Percentiles rank a stretch among this genome's conserved stretches.
Conservation (phyloP, 2,113 vertebrate genomes). For the Corythoichthys intestinalis region DNA sequence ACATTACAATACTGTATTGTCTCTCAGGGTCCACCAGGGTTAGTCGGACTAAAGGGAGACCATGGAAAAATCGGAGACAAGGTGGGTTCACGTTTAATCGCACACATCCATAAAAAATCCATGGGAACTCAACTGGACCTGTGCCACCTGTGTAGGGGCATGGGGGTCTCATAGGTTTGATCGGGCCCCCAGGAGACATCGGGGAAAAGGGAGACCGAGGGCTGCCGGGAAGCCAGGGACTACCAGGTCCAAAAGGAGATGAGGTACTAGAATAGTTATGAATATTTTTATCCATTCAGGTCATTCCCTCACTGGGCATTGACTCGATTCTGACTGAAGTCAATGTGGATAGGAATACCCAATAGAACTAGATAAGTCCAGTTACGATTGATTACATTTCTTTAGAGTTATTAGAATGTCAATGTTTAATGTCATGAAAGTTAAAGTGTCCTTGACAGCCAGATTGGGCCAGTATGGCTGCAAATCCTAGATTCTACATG, state of each 20-base stretch:
- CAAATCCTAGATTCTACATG: no score
- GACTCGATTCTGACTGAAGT: no score
- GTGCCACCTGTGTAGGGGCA: conserved; percentile 80
- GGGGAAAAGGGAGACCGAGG: conserved; percentile 96
- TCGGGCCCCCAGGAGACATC: conserved; percentile 90
- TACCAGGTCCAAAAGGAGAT: conserved; percentile 88
- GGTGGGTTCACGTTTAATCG: conserved; percentile 57
- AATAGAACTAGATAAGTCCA: no score
- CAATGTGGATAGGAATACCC: no score
- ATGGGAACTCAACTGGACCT: conserved; percentile 6
- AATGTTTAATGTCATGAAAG: no score
- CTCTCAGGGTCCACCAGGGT: conserved; percentile 84
- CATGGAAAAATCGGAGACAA: conserved; percentile 92
- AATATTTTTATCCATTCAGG: neutral
- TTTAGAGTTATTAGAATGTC: no score
- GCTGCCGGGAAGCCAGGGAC: conserved; percentile 87
- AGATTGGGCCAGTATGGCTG: no score
- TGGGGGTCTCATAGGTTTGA: conserved; percentile 92
- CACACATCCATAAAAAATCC: neutral
- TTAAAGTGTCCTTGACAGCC: no score
- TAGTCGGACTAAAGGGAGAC: conserved; percentile 91
- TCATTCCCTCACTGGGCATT: no score
- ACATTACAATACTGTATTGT: neutral
- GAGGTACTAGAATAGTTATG: conserved; percentile 69
- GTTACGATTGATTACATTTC: no score